Percentiles rank a stretch among this genome's conserved stretches.
phyloP scores from a whole-genome alignment of 2,888 invertebrate genomes.

The Drosophila nr. perissopoda region DNA sequence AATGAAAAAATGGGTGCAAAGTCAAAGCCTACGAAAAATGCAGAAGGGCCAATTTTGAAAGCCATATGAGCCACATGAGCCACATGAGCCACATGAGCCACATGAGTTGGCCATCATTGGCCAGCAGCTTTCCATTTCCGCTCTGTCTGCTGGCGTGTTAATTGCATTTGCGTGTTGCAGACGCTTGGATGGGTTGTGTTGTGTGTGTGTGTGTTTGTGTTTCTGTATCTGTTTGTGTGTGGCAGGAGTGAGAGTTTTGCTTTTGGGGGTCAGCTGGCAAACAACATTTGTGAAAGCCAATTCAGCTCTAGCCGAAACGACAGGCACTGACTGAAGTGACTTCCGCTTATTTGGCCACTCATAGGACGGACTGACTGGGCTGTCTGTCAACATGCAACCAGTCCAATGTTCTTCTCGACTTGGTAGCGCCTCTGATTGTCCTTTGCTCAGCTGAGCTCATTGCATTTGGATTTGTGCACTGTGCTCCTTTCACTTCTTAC shows the following conservation, averaged over 20 bases:
- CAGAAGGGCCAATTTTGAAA: conserved; percentile 38
- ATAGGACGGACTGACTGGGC: not conserved
- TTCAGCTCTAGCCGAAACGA: conserved; percentile 46
- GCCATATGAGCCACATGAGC: conserved; percentile 28
- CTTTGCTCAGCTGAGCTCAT: conserved; percentile 40
- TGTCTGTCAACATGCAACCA: conserved; percentile 55
- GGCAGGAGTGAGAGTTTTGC: conserved; percentile 49
- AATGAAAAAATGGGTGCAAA: conserved; percentile 2
- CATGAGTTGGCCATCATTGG: conserved; percentile 27
- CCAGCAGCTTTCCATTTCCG: conserved; percentile 72
- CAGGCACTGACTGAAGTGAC: conserved; percentile 64
- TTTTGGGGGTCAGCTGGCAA: conserved; percentile 62
- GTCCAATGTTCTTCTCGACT: conserved; percentile 40
- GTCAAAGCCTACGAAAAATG: conserved; percentile 13
- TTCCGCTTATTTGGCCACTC: conserved; percentile 56
- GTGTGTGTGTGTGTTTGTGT: not conserved
- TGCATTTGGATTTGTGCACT: conserved; percentile 58
- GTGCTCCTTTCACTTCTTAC: conserved; percentile 51
- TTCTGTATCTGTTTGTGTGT: not conserved
- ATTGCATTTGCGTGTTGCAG: conserved; percentile 80
- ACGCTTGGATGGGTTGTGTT: conserved; percentile 42
- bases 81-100: not conserved
- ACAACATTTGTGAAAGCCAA: conserved; percentile 74
- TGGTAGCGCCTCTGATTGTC: conserved; percentile 48
- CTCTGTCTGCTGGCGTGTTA: conserved; percentile 77